A percentile compares a stretch with the other conserved stretches of the same genome.
These are phyloP conservation scores for Chrysolophus pictus DNA, from an alignment of 2,797 vertebrate species.

Conservation along the genomic window DNA sequence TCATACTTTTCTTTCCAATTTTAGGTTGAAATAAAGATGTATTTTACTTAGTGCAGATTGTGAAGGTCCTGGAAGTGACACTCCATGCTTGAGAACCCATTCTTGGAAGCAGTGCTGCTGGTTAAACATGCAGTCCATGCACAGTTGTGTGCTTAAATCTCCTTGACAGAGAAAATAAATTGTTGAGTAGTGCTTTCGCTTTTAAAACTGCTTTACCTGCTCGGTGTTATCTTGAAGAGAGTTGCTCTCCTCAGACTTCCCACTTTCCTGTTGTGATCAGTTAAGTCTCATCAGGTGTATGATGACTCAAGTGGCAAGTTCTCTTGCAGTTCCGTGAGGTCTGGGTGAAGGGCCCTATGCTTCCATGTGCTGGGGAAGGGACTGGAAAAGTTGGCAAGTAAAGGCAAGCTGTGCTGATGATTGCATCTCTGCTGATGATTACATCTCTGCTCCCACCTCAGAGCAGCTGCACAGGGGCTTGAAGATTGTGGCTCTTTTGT, in stretches of 20 bases:
- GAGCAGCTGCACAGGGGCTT: neutral
- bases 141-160: neutral
- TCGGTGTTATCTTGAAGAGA: neutral
- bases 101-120: neutral
- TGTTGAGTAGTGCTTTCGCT: neutral
- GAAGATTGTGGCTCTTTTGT: neutral
- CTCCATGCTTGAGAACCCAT: neutral
- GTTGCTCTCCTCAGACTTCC: neutral
- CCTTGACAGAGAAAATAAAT: neutral
- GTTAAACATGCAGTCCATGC: neutral
- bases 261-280: neutral
- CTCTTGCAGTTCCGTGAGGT: neutral
- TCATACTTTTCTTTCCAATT: neutral
- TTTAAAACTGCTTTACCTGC: neutral
- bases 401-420: accelerated
- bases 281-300: neutral
- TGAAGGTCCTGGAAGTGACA: neutral
- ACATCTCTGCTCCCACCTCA: accelerated
- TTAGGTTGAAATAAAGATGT: neutral
- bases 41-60: neutral
- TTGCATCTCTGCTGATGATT: accelerated
- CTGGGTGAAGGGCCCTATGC: neutral
- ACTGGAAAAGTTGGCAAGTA: neutral
- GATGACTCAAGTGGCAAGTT: neutral
- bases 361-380: neutral